Base-by-base conservation (phyloP, 2,888 invertebrate species). In the Bimastos eiseni region DNA sequence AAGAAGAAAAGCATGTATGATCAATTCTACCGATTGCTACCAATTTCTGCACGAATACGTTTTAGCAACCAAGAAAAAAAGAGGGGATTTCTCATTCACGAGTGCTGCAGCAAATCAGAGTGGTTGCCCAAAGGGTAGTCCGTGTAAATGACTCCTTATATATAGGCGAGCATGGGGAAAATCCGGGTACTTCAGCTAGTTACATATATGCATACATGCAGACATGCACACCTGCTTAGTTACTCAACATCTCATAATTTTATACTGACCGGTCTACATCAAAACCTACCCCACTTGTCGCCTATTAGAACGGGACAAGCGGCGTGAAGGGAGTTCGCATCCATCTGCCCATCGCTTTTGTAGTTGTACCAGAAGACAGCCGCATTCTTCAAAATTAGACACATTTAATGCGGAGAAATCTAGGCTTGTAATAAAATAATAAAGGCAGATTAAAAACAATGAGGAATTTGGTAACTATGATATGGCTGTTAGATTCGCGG, bases 241-340 rank as follows among this genome's bases (percentile, higher is more conserved):
- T 38, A 89, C 13, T 89, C 36, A 37, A 15, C 38, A 8, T 5
- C 34, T 24, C 15, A 55, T 41, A 90, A 24, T 17, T 15, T 34
- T 34, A 33, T 17, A 55, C 55, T n/a, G n/a, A n/a, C n/a, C n/a
- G n/a, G 37, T 6, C 41, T 5, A 8, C n/a, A 49, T 30, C n/a
- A 0, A 70, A 24, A 34, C 93, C 92, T 91, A 94, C 94, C 93
- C 94, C 94, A 94, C 92, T 94, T 94, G 6, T 93, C 93, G 13
- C 94, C 94, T 24, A 94, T 55, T 4, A 94, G 91, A 3, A 94
- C 94, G 4, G 94, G 94, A 90, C 94, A 94, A 0, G 94, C 94
- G 0, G 93, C 94, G 90, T 94, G 94, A 30, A 91, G 41, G 0
- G 94, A 93, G 49, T 92, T 41, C 1, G 41, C 15, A 86, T 94